Evolutionary conservation across 2,797 vertebrate genomes (phyloP), one percentile per base, ranked within the genome.

Genomic region (Thunnus albacares): DNA sequence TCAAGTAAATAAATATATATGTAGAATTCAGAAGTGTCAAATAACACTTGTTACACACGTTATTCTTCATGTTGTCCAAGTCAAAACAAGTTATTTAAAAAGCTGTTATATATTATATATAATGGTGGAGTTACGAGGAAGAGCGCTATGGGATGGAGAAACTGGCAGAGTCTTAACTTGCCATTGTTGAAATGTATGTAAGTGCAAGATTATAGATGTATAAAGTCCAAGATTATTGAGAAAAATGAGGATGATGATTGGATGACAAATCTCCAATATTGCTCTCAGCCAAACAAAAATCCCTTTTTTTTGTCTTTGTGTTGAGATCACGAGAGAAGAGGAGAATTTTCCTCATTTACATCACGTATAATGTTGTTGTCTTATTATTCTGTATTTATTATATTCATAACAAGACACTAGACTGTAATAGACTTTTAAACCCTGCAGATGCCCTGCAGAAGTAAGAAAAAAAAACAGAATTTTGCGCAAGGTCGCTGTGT

Each of bases 121-220:
- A 20, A 18, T 43, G 28, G 52, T 53, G 49, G 6, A 35, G 33
- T 24, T 65, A 0, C 26, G 20, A 64, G 49, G 5, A 0, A 18
- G 22, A 38, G 33, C 4, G 24, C 26, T 53, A 4, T 47, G 38
- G 6, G 65, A 49, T 10, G 12, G n/a, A 60, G 26, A 57, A 70
- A 45, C 57, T 66, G 72, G 63, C 73, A 47, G 33, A 18, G 24
- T 33, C 60, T 74, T 26, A 63, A 38, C 62, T 63, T 6, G 17
- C 56, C 20, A 26, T 89, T 86, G 73, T 82, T 84, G 56, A 2
- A 1, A 59, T 45, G 71, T 10, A 22, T 89, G 69, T 79, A 74
- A 90, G 33, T 71, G 62, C 7, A 51, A 75, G 77, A 87, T 87
- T 86, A 87, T 53, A 17, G 17, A 15, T 63, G 49, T 66, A 18